These are phyloP conservation scores for Drosophila fuyamai DNA, from an alignment of 1,140 invertebrate genomes.

Conservation along the genomic window DNA sequence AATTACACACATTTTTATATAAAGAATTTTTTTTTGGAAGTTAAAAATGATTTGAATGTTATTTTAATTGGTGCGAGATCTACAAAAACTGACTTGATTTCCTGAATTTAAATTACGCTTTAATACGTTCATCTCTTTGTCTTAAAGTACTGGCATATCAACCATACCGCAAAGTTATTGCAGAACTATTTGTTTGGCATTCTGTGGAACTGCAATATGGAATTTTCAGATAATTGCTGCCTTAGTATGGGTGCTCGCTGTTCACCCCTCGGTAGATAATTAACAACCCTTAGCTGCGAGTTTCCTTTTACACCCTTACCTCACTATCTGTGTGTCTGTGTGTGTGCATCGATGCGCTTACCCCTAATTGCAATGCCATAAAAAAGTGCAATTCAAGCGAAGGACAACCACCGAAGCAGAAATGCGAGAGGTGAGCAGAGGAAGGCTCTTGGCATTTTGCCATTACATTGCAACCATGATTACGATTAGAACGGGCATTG, in stretches of 20 bases:
- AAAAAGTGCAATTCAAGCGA: conserved; percentile 82
- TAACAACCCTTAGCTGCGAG: conserved; percentile 58
- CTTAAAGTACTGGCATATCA: neutral
- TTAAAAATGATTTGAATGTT: no score
- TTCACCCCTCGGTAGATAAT: conserved; percentile 67
- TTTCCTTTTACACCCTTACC: conserved; percentile 41
- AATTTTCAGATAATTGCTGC: conserved; percentile 35
- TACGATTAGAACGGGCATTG: conserved; percentile 63
- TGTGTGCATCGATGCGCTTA: conserved; percentile 55
- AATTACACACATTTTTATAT: no score
- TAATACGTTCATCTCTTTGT: neutral
- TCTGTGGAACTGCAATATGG: conserved; percentile 33
- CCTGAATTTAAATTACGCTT: neutral
- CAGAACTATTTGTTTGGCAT: conserved; percentile 29
- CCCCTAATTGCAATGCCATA: conserved; percentile 83
- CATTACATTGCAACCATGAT: conserved; percentile 72
- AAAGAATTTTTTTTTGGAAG: no score
- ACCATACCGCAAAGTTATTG: neutral
- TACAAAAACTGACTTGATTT: no score
- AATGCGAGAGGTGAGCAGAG: conserved; percentile 19
- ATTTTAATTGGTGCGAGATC: no score
- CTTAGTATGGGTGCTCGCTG: conserved; percentile 12
- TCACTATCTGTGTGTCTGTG: conserved; percentile 14
- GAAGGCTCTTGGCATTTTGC: conserved; percentile 55
- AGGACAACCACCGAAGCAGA: conserved; percentile 68